Conservation (phyloP, 1,140 invertebrate genomes). For the Papilio xuthus region DNA sequence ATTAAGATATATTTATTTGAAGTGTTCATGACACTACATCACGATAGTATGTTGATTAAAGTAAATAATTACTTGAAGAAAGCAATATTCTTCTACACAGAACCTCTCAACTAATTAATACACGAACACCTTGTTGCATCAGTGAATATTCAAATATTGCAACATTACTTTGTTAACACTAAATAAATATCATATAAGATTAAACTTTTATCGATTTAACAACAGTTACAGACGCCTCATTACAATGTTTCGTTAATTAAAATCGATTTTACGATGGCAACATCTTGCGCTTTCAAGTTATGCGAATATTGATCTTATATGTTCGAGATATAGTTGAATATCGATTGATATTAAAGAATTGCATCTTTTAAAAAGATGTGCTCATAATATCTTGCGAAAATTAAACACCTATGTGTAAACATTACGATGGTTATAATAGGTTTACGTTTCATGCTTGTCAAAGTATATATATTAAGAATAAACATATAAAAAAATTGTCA, state of each 20-base stretch:
- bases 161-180: background rate
- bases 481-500: background rate
- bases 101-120: background rate
- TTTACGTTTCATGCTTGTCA: background rate
- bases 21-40: too few species aligned
- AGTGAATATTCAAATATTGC: background rate
- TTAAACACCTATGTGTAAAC: background rate
- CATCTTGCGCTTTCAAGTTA: background rate
- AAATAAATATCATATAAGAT: background rate
- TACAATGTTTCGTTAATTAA: constrained; percentile 9
- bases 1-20: too few species aligned
- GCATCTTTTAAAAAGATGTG: background rate
- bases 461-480: background rate
- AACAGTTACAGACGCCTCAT: background rate
- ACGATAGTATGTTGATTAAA: too few species aligned
- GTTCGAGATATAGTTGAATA: background rate
- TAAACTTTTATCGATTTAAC: constrained; percentile 13
- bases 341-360: background rate
- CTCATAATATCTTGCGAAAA: constrained; percentile 12
- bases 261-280: background rate
- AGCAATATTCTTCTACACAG: too few species aligned
- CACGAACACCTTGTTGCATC: background rate
- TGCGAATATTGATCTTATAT: background rate
- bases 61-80: too few species aligned
- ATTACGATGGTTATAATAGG: background rate